phyloP scores from a whole-genome alignment of 2,797 vertebrate genomes.

The Hemibagrus guttatus region DNA sequence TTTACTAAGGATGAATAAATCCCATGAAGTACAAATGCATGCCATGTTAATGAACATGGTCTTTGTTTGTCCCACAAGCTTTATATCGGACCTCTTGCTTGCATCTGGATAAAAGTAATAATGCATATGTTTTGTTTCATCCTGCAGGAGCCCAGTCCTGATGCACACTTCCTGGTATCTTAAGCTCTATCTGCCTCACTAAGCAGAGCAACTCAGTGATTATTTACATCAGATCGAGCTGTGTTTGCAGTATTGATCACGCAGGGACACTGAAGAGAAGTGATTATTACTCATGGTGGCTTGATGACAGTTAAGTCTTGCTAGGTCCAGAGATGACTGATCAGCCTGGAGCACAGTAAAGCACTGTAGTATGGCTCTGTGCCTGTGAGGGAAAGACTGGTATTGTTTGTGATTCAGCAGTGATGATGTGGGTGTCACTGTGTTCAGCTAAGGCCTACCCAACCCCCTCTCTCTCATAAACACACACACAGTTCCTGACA shows the following conservation, averaged over 20 bases:
- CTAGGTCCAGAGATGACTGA: conserved; percentile 26
- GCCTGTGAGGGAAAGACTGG: conserved; percentile 13
- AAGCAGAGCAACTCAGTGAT: neutral
- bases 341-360: conserved; percentile 24
- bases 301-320: neutral
- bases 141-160: neutral
- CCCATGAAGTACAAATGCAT: neutral
- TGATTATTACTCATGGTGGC: neutral
- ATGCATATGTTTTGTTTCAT: neutral
- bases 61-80: neutral
- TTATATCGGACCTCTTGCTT: neutral
- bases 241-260: conserved; percentile 8
- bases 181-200: neutral
- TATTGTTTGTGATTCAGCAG: conserved; percentile 41
- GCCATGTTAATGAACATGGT: too few species aligned
- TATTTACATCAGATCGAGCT: neutral
- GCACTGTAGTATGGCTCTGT: conserved; percentile 11
- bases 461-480: neutral
- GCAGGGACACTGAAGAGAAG: neutral
- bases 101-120: neutral
- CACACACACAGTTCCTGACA: conserved; percentile 12
- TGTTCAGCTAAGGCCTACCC: conserved; percentile 47
- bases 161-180: neutral
- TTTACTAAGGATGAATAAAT: neutral
- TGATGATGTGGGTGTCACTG: conserved; percentile 20